Conservation (phyloP, 2,113 vertebrate genomes). For the Megaleporinus macrocephalus region DNA sequence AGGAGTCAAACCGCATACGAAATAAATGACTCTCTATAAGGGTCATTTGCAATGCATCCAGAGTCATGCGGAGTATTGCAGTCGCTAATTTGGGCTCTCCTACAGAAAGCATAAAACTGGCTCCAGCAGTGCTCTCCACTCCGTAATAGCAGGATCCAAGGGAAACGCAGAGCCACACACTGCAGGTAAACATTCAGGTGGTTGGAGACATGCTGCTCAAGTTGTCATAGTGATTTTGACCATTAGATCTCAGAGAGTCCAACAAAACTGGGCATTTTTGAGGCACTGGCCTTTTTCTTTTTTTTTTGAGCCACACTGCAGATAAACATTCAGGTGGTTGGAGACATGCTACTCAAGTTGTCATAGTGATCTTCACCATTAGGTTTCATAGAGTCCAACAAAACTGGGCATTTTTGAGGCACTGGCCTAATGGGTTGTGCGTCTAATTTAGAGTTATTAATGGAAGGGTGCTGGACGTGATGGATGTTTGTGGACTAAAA, state of each 20-base stretch:
- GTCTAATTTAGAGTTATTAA: slow-evolving; percentile 46
- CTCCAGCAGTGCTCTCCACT: not conserved
- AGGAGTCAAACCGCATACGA: not conserved
- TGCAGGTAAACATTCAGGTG: slow-evolving; percentile 39
- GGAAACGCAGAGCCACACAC: slow-evolving; percentile 2
- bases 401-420: slow-evolving; percentile 44
- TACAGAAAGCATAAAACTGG: not conserved
- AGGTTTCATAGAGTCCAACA: slow-evolving; percentile 37
- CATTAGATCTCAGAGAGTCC: slow-evolving; percentile 38
- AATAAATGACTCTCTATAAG: not conserved
- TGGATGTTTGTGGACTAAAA: slow-evolving; percentile 46
- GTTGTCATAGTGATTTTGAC: slow-evolving; percentile 31
- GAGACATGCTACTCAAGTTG: slow-evolving; percentile 41
- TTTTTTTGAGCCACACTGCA: slow-evolving; percentile 12
- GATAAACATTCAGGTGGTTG: slow-evolving; percentile 40
- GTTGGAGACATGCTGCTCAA: slow-evolving; percentile 37
- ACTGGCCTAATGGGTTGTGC: slow-evolving; percentile 39
- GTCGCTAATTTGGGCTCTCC: not conserved
- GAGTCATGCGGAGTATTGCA: not conserved
- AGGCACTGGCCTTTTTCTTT: no score
- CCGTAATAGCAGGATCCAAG: slow-evolving; percentile 14
- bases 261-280: slow-evolving; percentile 45
- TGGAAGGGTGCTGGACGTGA: slow-evolving; percentile 35
- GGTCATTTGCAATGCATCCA: not conserved
- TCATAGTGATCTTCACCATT: slow-evolving; percentile 37